Evolutionary conservation across 1,140 invertebrate species (phyloP).

Genomic region (Galleria mellonella): DNA sequence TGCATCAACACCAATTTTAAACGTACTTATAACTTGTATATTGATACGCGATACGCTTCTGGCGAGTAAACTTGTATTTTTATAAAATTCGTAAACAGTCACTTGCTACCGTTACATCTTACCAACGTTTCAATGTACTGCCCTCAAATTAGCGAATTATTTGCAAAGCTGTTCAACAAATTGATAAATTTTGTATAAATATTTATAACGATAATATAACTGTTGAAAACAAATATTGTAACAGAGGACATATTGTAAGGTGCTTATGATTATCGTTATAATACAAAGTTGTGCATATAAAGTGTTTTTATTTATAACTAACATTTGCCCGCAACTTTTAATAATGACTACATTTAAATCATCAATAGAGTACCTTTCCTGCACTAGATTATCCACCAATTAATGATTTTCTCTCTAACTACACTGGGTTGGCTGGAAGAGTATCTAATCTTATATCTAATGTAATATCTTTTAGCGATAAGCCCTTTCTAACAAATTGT

Average conservation of each 20-base stretch:
- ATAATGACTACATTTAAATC: neutral
- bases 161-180: constrained; percentile 61
- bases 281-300: constrained; percentile 73
- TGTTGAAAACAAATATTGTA: constrained; percentile 69
- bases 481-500: no score
- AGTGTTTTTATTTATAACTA: constrained; percentile 33
- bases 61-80: constrained; percentile 17
- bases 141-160: constrained; percentile 46
- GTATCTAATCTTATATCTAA: neutral
- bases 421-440: no score
- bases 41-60: constrained; percentile 28
- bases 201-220: constrained; percentile 72
- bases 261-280: constrained; percentile 74
- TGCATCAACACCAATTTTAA: neutral
- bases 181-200: constrained; percentile 72
- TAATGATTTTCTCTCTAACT: no score
- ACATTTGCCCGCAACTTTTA: neutral
- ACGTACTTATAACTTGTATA: constrained; percentile 10
- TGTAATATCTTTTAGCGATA: no score
- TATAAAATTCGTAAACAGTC: no score
- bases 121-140: no score
- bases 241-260: constrained; percentile 72
- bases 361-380: no score
- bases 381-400: no score
- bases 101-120: no score